Evolutionary conservation across 2,888 invertebrate species (phyloP).

Genomic region (Hemistola chrysoprasaria): DNA sequence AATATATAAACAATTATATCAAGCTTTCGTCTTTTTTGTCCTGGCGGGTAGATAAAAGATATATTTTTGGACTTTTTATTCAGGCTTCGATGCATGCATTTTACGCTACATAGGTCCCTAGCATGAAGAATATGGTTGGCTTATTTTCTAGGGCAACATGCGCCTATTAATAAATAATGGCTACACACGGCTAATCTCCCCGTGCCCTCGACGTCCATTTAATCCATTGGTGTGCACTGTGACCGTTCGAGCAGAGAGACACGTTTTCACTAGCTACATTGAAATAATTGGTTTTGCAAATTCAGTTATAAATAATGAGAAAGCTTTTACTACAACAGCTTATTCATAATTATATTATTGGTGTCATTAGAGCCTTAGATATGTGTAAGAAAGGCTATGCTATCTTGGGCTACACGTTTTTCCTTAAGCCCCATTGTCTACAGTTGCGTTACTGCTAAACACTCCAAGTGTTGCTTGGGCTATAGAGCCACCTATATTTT

Average conservation of each 20-base stretch:
- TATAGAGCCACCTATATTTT: no score
- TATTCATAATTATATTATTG: no score
- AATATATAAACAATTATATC: neutral
- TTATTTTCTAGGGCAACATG: slow-evolving; percentile 74
- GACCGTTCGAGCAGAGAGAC: slow-evolving; percentile 56
- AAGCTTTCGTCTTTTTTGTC: neutral
- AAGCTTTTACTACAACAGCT: no score
- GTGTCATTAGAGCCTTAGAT: no score
- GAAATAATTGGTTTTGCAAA: slow-evolving; percentile 23
- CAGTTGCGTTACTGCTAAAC: no score
- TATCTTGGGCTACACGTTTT: no score
- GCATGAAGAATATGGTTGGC: slow-evolving; percentile 66
- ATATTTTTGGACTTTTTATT: slow-evolving; percentile 24
- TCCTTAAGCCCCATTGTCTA: no score
- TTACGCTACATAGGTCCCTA: slow-evolving; percentile 63
- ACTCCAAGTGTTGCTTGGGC: no score
- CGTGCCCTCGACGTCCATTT: slow-evolving; percentile 51
- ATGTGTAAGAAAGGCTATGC: no score
- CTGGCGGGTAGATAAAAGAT: slow-evolving; percentile 1
- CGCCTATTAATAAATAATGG: slow-evolving; percentile 72
- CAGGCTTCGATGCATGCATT: slow-evolving; percentile 64
- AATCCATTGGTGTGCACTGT: slow-evolving; percentile 41
- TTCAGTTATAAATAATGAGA: neutral
- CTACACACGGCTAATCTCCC: slow-evolving; percentile 66
- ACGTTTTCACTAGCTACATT: slow-evolving; percentile 36